Evolutionary conservation across 2,113 vertebrate species (phyloP).

Genomic region (Rhynchopsitta pachyrhyncha): DNA sequence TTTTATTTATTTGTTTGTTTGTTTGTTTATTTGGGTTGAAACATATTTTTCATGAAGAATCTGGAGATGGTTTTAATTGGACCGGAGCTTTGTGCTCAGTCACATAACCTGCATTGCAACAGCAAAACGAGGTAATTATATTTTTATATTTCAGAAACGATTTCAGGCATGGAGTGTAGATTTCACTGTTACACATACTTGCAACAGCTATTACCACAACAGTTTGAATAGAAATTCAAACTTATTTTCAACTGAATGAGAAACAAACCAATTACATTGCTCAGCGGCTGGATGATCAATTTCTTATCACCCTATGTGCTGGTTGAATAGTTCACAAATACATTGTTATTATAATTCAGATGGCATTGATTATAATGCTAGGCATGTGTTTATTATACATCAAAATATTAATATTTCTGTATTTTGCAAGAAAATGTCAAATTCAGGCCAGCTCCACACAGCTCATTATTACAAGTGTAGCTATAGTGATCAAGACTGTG

Average conservation of each 20-base stretch:
- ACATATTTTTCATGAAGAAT: conserved; percentile 19
- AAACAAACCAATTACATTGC: background rate
- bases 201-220: background rate
- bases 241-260: background rate
- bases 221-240: background rate
- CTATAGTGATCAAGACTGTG: background rate
- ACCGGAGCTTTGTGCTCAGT: background rate
- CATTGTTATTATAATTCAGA: background rate
- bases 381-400: background rate
- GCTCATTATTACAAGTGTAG: background rate
- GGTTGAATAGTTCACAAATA: background rate
- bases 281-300: background rate
- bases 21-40: background rate
- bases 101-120: background rate
- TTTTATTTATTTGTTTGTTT: background rate
- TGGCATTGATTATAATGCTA: background rate
- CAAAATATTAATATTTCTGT: background rate
- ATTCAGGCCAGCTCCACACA: background rate
- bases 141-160: background rate
- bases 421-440: background rate
- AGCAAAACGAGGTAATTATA: background rate
- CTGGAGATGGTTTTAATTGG: background rate
- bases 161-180: background rate
- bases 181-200: background rate
- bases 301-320: background rate